Evolutionary conservation across 2,113 vertebrate genomes (phyloP), one percentile per base, ranked within the genome.

Genomic region (Diphyllodes magnificus): DNA sequence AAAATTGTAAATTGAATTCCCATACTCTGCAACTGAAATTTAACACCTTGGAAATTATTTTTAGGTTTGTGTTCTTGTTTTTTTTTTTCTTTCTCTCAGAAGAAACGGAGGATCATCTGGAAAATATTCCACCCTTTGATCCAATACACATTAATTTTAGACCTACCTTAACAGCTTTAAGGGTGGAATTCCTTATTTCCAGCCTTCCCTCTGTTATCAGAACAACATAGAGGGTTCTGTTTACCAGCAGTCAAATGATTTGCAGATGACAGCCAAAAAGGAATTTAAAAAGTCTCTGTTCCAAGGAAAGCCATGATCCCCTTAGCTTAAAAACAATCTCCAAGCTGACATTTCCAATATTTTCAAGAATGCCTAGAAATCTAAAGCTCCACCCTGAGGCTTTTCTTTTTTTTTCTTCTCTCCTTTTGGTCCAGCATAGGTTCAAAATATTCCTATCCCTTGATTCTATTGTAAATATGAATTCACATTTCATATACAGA

Each of bases 41-140:
- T 88, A 90, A 88, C 72, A 84, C 72, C 51, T 94, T 83, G 49
- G n/a, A 88, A 95, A 81, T 39, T 0, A 77, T 63, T 86, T 88
- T 54, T 27, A 27, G 9, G 7, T 13, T 88, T 84, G 10, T 66
- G 37, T 59, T 57, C 15, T 23, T 53, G 19, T 0, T 2, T 45
- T 86, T 66, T 77, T 93, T 76, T 50, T 40, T 40, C 31, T 83
- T 77, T 86, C 84, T 63, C 54, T 80, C 50, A 76, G 89, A 85
- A 96, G 83, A 89, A 92, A 65, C 14, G 64, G 56, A 86, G 45
- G 13, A 81, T 96, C 94, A 96, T 96, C 90, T 96, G 94, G 95
- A 96, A 97, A 94, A 93, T 88, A 97, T 96, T 94, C 72, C 4
- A 69, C 31, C 10, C 94, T 96, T 96, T 96, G 95, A 96, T 96